phyloP scores from a whole-genome alignment of 1,140 invertebrate species.

The Helicoverpa zea region DNA sequence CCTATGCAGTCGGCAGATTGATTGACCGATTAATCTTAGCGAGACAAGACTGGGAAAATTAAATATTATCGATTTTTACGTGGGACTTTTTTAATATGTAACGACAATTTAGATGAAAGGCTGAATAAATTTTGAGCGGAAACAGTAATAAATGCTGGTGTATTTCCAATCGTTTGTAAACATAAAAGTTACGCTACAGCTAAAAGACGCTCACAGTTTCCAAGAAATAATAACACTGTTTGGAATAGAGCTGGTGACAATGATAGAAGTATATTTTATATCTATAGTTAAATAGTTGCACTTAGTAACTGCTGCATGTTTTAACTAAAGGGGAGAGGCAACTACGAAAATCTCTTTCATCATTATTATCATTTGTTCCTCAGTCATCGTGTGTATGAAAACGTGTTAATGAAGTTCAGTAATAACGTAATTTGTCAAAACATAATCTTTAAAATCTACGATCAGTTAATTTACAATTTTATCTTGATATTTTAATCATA shows the following conservation, averaged over 20 bases:
- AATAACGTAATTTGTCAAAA: not conserved
- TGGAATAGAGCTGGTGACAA: not conserved
- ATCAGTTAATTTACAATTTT: not conserved
- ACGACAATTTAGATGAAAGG: conserved; percentile 10
- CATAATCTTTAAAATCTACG: not conserved
- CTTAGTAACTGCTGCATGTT: not conserved
- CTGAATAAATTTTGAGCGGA: conserved; percentile 1
- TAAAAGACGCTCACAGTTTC: not conserved
- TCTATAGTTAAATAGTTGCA: not conserved
- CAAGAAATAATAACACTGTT: not conserved
- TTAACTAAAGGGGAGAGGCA: not conserved
- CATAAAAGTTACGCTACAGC: not conserved
- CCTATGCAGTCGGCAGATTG: conserved; percentile 80
- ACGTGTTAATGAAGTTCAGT: too few relatives aligned
- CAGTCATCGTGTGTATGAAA: too few relatives aligned
- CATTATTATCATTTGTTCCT: too few relatives aligned
- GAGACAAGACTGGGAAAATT: conserved; percentile 41
- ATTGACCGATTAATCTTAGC: conserved; percentile 83
- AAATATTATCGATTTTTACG: conserved; percentile 38
- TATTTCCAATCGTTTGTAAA: conserved; percentile 2
- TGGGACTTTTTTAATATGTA: not conserved
- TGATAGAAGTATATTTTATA: not conserved
- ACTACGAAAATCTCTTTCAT: too few relatives aligned
- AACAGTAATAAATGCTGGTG: conserved; percentile 1
- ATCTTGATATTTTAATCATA: not conserved